Conservation (phyloP, 2,113 vertebrate genomes). For the Caretta caretta region DNA sequence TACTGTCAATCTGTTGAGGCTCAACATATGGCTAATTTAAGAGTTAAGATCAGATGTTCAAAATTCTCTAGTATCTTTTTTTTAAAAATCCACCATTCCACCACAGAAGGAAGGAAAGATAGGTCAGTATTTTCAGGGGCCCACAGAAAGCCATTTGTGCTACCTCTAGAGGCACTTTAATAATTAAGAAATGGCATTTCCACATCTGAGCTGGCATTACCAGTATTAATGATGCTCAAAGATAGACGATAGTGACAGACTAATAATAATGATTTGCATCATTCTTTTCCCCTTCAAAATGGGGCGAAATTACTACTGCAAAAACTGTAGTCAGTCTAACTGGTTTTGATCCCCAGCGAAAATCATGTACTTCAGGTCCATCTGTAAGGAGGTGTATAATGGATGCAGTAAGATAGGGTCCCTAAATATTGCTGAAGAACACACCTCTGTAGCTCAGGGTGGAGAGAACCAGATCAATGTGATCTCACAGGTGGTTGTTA, state of each 20-base stretch:
- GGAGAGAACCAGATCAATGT: neutral
- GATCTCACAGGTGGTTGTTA: neutral
- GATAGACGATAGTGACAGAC: neutral
- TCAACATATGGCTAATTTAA: slow-evolving; percentile 78
- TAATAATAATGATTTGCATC: neutral
- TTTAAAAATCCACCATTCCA: neutral
- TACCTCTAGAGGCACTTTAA: neutral
- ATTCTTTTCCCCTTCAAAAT: neutral
- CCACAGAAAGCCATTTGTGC: neutral
- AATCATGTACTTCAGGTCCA: neutral
- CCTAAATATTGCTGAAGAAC: neutral
- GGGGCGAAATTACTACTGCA: neutral
- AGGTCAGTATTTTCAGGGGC: neutral
- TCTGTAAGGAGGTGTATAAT: neutral
- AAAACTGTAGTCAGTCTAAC: neutral
- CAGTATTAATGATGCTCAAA: neutral
- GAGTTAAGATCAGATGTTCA: slow-evolving; percentile 73
- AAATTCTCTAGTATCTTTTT: slow-evolving; percentile 55
- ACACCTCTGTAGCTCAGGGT: neutral
- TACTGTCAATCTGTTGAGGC: slow-evolving; percentile 75
- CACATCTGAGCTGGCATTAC: neutral
- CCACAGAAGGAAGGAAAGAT: slow-evolving; percentile 22
- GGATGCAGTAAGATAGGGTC: neutral
- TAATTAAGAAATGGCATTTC: neutral
- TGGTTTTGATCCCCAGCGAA: neutral